Evolutionary conservation across 2,797 vertebrate genomes (phyloP), one percentile per base, ranked within the genome.

Genomic region (Channa striata): DNA sequence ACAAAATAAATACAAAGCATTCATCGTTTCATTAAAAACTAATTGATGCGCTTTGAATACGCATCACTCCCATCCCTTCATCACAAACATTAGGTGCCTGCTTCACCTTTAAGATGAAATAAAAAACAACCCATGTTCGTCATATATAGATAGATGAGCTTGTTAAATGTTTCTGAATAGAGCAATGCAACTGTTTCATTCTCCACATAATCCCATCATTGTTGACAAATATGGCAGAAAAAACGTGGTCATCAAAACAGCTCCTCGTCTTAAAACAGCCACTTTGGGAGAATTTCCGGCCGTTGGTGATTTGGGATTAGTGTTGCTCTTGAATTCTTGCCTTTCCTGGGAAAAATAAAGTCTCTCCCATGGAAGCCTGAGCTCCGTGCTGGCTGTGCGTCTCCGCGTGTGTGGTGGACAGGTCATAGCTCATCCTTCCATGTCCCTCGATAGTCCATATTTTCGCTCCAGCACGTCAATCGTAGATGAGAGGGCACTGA

Each of bases 401-500:
- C 72, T 87, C 75, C 80, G 80, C 46, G 6, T 72, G 73, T 21
- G 56, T 70, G 48, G 67, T 34, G 50, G 11, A 52, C 47, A 52
- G 75, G 52, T 68, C 63, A 72, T 70, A 51, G 59, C 67, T 91
- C 77, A 90, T 40, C 82, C 72, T 40, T 71, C 44, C 0, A 59
- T 67, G 68, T 89, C 69, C 63, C 89, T 82, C 62, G 89, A 88
- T 90, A 99, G 92, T 51, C 95, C 93, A 0, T 97, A 95, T 88
- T 96, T 97, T 81, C 77, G 86, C 78, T 92, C 84, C 72, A 99
- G 93, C 81, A 96, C 88, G 19, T 94, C 90, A 40, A 96, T 80
- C 0, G 98, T 98, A 1, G 93, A 83, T 8, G 90, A 84, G 66
- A 96, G 87, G 4, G 97, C 97, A 60, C 98, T 99, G 93, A 33